Evolutionary conservation across 1,140 invertebrate genomes (phyloP).

Genomic region (Coenobita brevimanus): DNA sequence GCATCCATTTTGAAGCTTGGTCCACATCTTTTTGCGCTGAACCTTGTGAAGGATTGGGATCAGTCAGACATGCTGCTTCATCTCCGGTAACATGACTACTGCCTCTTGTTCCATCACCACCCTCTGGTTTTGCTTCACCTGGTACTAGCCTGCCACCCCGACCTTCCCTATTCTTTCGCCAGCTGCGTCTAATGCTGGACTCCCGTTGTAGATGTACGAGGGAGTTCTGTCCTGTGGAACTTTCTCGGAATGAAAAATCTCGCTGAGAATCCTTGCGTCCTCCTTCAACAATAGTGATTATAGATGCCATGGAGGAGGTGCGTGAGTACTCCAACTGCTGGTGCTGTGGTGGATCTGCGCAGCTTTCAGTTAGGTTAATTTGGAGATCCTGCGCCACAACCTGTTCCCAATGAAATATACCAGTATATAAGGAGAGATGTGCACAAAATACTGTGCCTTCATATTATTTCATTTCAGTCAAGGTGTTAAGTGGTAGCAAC

Average conservation of each 20-base stretch:
- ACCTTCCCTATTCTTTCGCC: slow-evolving; percentile 13
- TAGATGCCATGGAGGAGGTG: slow-evolving; percentile 34
- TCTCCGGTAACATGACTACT: background rate
- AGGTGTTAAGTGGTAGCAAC: too few species aligned
- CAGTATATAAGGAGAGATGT: too few species aligned
- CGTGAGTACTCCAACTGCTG: background rate
- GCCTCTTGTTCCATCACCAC: background rate
- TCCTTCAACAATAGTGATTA: slow-evolving; percentile 41
- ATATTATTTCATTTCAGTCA: too few species aligned
- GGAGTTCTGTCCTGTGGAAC: background rate
- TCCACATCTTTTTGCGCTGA: background rate
- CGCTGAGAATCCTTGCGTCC: slow-evolving; percentile 2
- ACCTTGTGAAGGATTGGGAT: background rate
- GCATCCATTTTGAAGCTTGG: slow-evolving; percentile 41
- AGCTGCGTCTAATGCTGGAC: slow-evolving; percentile 32
- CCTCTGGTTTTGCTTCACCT: background rate
- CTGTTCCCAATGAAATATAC: too few species aligned
- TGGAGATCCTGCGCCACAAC: slow-evolving; percentile 33
- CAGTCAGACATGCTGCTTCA: background rate
- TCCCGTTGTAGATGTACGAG: slow-evolving; percentile 33
- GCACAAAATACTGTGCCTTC: too few species aligned
- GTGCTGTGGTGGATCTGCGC: background rate
- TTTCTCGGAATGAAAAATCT: slow-evolving; percentile 2
- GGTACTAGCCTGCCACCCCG: slow-evolving; percentile 2
- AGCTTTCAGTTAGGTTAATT: background rate